A percentile compares a stretch with the other conserved stretches of the same genome.
Evolutionary conservation across 2,888 invertebrate species (phyloP).

Genomic region (Ganaspis brasiliensis): DNA sequence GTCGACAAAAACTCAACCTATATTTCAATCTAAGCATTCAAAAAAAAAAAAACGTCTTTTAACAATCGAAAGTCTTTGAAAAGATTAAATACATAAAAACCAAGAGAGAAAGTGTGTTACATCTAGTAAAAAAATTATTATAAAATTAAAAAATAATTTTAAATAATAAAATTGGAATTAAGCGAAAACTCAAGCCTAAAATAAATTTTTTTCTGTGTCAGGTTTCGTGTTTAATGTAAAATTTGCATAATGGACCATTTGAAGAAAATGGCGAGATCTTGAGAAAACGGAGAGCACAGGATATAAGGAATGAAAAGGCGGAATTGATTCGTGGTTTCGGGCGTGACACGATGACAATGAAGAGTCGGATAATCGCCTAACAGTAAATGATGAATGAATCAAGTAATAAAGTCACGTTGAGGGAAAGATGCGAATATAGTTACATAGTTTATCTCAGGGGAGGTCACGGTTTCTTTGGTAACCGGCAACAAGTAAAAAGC

Average conservation of each 20-base stretch:
- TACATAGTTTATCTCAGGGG: constrained; percentile 32
- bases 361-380: constrained; percentile 10
- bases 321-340: constrained; percentile 14
- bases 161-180: too few relatives aligned
- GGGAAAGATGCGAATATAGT: not conserved
- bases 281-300: not conserved
- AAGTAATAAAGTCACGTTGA: constrained; percentile 10
- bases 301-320: not conserved
- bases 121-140: too few relatives aligned
- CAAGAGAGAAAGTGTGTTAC: too few relatives aligned
- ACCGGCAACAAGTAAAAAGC: constrained; percentile 56
- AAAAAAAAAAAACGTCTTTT: too few relatives aligned
- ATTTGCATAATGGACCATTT: too few relatives aligned
- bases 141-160: too few relatives aligned
- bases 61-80: not conserved
- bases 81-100: too few relatives aligned
- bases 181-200: too few relatives aligned
- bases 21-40: too few relatives aligned
- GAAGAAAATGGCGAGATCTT: too few relatives aligned
- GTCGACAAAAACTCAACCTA: not conserved
- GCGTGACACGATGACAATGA: constrained; percentile 10
- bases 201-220: too few relatives aligned
- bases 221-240: too few relatives aligned
- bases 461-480: constrained; percentile 62
- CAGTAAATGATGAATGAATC: constrained; percentile 10